phyloP scores from a whole-genome alignment of 1,140 invertebrate species.

The Zaprionus inermis region DNA sequence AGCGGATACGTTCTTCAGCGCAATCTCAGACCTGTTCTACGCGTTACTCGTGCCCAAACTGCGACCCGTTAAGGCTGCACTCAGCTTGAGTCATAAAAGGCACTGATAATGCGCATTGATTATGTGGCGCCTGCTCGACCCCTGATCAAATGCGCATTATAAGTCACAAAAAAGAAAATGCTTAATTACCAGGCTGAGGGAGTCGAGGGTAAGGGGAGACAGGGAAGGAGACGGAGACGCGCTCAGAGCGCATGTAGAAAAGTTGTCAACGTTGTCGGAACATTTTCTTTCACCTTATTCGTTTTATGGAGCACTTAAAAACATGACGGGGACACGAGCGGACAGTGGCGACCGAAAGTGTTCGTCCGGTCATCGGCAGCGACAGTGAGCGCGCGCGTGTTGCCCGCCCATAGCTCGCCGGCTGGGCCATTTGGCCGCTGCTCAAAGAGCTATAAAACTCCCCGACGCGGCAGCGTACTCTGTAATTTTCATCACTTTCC shows the following conservation, averaged over 20 bases:
- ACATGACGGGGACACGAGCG: background rate
- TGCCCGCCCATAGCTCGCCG: conserved; percentile 34
- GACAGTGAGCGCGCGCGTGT: conserved; percentile 6
- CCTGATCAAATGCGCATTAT: conserved; percentile 52
- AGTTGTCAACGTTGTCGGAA: conserved; percentile 39
- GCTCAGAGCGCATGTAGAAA: conserved; percentile 25
- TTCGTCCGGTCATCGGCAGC: conserved; percentile 33
- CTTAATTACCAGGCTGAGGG: conserved; percentile 41
- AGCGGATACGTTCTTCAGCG: too few species aligned
- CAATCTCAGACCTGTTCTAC: background rate
- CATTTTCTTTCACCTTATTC: conserved; percentile 26
- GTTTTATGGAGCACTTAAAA: conserved; percentile 48
- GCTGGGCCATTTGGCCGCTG: conserved; percentile 37
- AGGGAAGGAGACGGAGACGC: background rate
- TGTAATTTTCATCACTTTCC: conserved; percentile 36
- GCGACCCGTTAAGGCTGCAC: too few species aligned
- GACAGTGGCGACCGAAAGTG: conserved; percentile 34
- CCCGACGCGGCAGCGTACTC: conserved; percentile 10
- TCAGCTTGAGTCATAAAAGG: conserved; percentile 18
- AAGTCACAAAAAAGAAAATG: conserved; percentile 44
- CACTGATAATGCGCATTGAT: conserved; percentile 42
- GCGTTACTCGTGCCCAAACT: background rate
- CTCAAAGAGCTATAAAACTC: conserved; percentile 46
- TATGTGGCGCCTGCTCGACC: conserved; percentile 43
- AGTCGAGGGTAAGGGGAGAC: background rate